These are phyloP conservation scores for Mus spretus DNA, from an alignment of 2,797 vertebrate genomes.

Conservation along the genomic window DNA sequence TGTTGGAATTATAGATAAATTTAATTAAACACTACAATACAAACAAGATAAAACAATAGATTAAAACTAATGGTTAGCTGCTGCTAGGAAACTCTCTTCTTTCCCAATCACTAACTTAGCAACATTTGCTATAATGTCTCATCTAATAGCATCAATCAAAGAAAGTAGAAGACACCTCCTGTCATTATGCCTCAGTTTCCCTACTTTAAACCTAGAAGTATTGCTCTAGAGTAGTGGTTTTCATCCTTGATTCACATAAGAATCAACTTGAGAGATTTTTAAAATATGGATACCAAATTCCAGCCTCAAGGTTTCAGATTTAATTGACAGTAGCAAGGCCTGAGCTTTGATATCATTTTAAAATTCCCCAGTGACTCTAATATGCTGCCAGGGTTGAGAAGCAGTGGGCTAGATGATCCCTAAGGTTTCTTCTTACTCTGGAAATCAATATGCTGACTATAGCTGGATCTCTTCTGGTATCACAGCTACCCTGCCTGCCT, in stretches of 20 bases:
- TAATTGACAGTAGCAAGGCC: slow-evolving; percentile 15
- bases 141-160: slow-evolving; percentile 37
- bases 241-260: slow-evolving; percentile 20
- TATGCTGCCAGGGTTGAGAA: slow-evolving; percentile 14
- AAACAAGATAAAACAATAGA: slow-evolving; percentile 24
- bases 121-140: slow-evolving; percentile 31
- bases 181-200: slow-evolving; percentile 13
- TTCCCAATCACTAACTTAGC: slow-evolving; percentile 35
- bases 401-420: slow-evolving; percentile 30
- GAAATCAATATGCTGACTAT: slow-evolving; percentile 48
- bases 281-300: slow-evolving; percentile 39
- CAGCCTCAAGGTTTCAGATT: slow-evolving; percentile 20
- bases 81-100: slow-evolving; percentile 10
- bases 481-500: neutral
- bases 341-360: slow-evolving; percentile 20
- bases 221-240: neutral
- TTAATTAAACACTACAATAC: slow-evolving; percentile 44
- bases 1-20: slow-evolving; percentile 51
- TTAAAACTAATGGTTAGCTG: slow-evolving; percentile 59
- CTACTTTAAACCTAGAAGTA: slow-evolving; percentile 22
- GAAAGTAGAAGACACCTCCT: neutral
- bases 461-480: neutral
- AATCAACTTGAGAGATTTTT: slow-evolving; percentile 24
- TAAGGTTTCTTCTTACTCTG: slow-evolving; percentile 22
- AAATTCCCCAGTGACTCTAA: slow-evolving; percentile 34